phyloP scores from a whole-genome alignment of 1,140 invertebrate genomes.

The Dermatophagoides farinae region DNA sequence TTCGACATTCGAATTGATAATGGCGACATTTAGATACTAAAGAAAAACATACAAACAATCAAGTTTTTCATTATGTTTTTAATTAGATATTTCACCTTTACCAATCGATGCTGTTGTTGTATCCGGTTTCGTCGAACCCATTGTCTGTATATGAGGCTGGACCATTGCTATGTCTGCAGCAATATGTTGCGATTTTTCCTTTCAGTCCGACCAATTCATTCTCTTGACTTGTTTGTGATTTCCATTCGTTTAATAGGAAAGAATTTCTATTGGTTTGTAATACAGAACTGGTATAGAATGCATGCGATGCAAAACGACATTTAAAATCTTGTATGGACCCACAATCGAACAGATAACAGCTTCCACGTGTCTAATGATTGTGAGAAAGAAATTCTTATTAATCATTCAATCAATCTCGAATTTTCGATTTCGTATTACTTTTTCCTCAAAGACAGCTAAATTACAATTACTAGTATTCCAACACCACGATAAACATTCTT shows the following conservation, averaged over 20 bases:
- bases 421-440: slow-evolving; percentile 35
- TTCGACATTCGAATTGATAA: slow-evolving; percentile 67
- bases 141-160: neutral
- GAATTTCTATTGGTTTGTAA: slow-evolving; percentile 40
- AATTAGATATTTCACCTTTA: neutral
- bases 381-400: neutral
- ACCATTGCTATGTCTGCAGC: neutral
- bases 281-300: slow-evolving; percentile 69
- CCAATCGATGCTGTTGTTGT: neutral
- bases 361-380: slow-evolving; percentile 46
- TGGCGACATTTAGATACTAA: slow-evolving; percentile 21
- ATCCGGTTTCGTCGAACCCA: neutral
- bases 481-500: slow-evolving; percentile 62
- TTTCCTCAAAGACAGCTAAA: slow-evolving; percentile 76
- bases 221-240: slow-evolving; percentile 51
- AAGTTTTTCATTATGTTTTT: neutral
- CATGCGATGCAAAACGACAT: slow-evolving; percentile 72
- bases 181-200: slow-evolving; percentile 20
- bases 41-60: neutral
- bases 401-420: neutral
- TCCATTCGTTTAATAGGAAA: slow-evolving; percentile 43
- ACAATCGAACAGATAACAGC: slow-evolving; percentile 78
- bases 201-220: slow-evolving; percentile 52
- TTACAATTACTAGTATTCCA: slow-evolving; percentile 66
- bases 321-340: slow-evolving; percentile 66